Evolutionary conservation across 2,888 invertebrate species (phyloP).

Genomic region (Ichneumoninae sp.): DNA sequence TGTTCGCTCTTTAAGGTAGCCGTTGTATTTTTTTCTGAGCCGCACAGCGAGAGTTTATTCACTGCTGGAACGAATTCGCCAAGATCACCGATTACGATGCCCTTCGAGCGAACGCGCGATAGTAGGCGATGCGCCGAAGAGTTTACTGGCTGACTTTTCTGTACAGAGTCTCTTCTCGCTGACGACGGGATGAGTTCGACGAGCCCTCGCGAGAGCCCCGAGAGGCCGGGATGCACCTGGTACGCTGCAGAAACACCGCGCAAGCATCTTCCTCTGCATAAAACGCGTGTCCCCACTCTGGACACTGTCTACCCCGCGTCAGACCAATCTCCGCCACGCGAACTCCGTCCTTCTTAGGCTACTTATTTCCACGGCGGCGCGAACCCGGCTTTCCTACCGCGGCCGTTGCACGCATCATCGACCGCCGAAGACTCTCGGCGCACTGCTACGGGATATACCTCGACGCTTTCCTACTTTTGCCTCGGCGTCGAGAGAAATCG

Average conservation of each 20-base stretch:
- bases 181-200: constrained; percentile 40
- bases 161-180: constrained; percentile 7
- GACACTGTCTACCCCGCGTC: constrained; percentile 12
- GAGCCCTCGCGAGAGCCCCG: constrained; percentile 52
- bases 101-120: background rate
- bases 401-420: constrained; percentile 54
- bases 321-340: constrained; percentile 69
- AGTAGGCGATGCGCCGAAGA: background rate
- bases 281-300: constrained; percentile 49
- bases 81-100: background rate
- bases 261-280: constrained; percentile 43
- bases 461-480: background rate
- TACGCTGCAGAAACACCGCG: constrained; percentile 39
- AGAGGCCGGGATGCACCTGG: constrained; percentile 66
- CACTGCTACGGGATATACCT: background rate
- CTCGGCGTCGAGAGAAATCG: background rate
- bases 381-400: constrained; percentile 46
- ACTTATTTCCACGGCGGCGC: constrained; percentile 74
- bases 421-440: constrained; percentile 35
- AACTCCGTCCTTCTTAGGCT: constrained; percentile 70
- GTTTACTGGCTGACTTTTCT: background rate
- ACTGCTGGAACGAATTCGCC: background rate
- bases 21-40: background rate
- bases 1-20: background rate
- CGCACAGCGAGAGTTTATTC: background rate